Evolutionary conservation across 2,888 invertebrate species (phyloP).

Genomic region (Rhamnusium bicolor): DNA sequence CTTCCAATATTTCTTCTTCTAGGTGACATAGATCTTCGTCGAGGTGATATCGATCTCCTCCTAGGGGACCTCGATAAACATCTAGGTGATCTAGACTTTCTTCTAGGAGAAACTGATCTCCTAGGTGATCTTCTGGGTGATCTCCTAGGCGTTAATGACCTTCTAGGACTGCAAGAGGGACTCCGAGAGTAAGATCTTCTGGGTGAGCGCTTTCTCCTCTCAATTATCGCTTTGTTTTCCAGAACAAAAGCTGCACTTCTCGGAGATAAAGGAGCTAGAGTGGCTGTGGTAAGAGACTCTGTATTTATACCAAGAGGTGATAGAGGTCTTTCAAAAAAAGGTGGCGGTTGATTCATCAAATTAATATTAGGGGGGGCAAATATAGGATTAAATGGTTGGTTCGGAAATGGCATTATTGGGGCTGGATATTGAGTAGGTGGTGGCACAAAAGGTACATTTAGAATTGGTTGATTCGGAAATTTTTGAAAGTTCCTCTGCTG

Average conservation of each 20-base stretch:
- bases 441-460: slow-evolving; percentile 27
- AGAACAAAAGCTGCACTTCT: slow-evolving; percentile 70
- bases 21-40: slow-evolving; percentile 44
- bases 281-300: slow-evolving; percentile 57
- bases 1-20: slow-evolving; percentile 37
- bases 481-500: slow-evolving; percentile 32
- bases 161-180: slow-evolving; percentile 54
- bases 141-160: slow-evolving; percentile 56
- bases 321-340: slow-evolving; percentile 59
- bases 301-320: slow-evolving; percentile 66
- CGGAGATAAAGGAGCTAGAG: slow-evolving; percentile 68
- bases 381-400: slow-evolving; percentile 38
- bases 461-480: slow-evolving; percentile 22
- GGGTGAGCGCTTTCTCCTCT: slow-evolving; percentile 67
- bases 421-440: slow-evolving; percentile 36
- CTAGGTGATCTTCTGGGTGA: slow-evolving; percentile 59
- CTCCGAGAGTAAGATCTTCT: slow-evolving; percentile 69
- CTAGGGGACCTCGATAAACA: slow-evolving; percentile 59
- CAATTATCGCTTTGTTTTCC: slow-evolving; percentile 69
- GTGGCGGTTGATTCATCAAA: slow-evolving; percentile 49
- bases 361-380: slow-evolving; percentile 43
- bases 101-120: slow-evolving; percentile 56
- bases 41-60: slow-evolving; percentile 48
- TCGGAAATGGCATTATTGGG: slow-evolving; percentile 31
- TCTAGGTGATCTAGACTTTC: slow-evolving; percentile 50